phyloP scores from a whole-genome alignment of 2,797 vertebrate species.

The Gymnopithys bicolor region DNA sequence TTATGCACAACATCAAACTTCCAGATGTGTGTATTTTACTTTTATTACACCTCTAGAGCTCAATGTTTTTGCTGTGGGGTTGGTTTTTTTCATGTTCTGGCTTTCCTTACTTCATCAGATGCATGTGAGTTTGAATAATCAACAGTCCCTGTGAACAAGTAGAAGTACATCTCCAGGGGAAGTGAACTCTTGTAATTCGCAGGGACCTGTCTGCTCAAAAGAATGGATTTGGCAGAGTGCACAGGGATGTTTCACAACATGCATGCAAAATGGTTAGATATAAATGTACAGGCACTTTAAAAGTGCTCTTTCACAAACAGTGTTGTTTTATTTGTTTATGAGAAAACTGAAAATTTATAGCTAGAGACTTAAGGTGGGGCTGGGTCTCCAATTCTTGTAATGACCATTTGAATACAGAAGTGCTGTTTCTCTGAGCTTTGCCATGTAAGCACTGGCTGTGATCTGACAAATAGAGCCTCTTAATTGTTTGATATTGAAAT shows the following conservation, averaged over 20 bases:
- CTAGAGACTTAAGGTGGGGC: not conserved
- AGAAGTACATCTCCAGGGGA: not conserved
- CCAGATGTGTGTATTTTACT: not conserved
- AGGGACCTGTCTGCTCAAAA: not conserved
- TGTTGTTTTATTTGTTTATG: not conserved
- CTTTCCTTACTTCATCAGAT: not conserved
- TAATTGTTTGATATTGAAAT: slow-evolving; percentile 63
- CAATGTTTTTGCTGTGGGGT: not conserved
- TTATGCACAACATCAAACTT: not conserved
- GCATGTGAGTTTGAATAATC: not conserved
- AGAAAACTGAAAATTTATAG: slow-evolving; percentile 16
- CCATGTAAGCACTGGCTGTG: not conserved
- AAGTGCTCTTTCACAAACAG: not conserved
- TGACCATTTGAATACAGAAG: slow-evolving; percentile 12
- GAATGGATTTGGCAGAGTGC: not conserved
- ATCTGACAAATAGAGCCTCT: slow-evolving; percentile 38
- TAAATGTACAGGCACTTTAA: not conserved
- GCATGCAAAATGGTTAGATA: not conserved
- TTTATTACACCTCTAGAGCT: not conserved
- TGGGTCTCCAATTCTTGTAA: slow-evolving; percentile 8
- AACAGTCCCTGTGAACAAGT: not conserved
- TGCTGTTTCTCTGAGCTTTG: slow-evolving; percentile 28
- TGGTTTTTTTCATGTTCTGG: not conserved
- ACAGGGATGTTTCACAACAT: fast-evolving
- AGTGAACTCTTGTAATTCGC: fast-evolving